phyloP scores from a whole-genome alignment of 2,888 invertebrate species.

The Drosophila suboccidentalis region DNA sequence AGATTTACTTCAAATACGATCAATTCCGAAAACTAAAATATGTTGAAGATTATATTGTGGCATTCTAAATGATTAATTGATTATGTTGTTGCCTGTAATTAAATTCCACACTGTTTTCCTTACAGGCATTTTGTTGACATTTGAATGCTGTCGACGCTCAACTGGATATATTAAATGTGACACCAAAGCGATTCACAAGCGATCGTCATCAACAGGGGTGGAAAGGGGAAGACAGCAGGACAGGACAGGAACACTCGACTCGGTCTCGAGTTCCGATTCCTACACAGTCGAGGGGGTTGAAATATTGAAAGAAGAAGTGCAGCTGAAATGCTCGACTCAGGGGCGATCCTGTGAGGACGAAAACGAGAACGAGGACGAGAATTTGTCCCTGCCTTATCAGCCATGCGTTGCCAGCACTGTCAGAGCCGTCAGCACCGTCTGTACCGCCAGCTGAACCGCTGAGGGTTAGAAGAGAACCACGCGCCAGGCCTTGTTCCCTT shows the following conservation, averaged over 20 bases:
- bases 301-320: slow-evolving; percentile 65
- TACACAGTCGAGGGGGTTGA: slow-evolving; percentile 54
- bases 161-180: slow-evolving; percentile 42
- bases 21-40: neutral
- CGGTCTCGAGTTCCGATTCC: slow-evolving; percentile 4
- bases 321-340: slow-evolving; percentile 50
- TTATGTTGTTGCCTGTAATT: neutral
- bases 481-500: slow-evolving; percentile 22
- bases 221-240: neutral
- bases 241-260: slow-evolving; percentile 1
- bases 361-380: slow-evolving; percentile 23
- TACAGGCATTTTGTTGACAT: slow-evolving; percentile 63
- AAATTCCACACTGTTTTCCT: slow-evolving; percentile 9
- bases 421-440: slow-evolving; percentile 51
- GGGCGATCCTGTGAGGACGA: slow-evolving; percentile 67
- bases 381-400: slow-evolving; percentile 63
- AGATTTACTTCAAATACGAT: neutral
- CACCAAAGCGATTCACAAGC: slow-evolving; percentile 42
- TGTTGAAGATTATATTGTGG: neutral
- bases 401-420: slow-evolving; percentile 48
- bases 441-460: slow-evolving; percentile 46
- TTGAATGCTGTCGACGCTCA: slow-evolving; percentile 23
- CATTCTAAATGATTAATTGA: slow-evolving; percentile 12
- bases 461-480: slow-evolving; percentile 62
- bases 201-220: slow-evolving; percentile 54